Base-by-base conservation (phyloP, 2,888 invertebrate genomes). In the Eupithecia exiguata region DNA sequence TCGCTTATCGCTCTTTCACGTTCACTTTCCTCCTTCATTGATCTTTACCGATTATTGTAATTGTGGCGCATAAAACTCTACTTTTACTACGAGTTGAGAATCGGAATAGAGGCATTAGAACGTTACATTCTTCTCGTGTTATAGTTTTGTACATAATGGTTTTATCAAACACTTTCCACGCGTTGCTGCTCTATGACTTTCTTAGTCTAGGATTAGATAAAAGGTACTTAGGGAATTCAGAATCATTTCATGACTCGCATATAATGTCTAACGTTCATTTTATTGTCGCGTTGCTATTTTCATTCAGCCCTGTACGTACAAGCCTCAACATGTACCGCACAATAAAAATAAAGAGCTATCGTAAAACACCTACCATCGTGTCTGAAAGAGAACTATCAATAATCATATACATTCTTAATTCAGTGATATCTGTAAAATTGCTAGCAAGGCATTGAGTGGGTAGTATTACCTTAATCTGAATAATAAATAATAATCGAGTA, bases 1-100 rank as follows among this genome's bases (percentile, higher is more conserved):
- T 72, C 78, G 81, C 79, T 86, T 86, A 85, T 88, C 85, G 84
- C 86, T 85, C 86, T 86, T 86, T 82, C 83, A 78, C 81, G 83
- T 85, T 84, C 84, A 83, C 84, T 87, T 83, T 86, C 86, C 71
- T 85, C 83, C 84, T 84, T 80, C 84, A 88, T 87, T 87, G 88
- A 88, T 87, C 86, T 85, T 85, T 81, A 84, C 84, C 84, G 86
- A 89, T 89, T 87, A 88, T 86, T 85, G 84, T 90, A 85, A 88
- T 88, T 88, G 85, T 86, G 85, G 85, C 88, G 88, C 87, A 88
- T 83, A 87, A 84, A 87, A 86, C 79, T 86, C 83, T 38, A 87
- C 88, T 90, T 88, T 89, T 90, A 88, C 88, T 85, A 81, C 84
- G 81, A 53, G 49, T 53, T 43, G 75, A 74, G 74, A 82, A 78